Base-by-base conservation (phyloP, 2,113 vertebrate genomes). In the Corythaixoides concolor region DNA sequence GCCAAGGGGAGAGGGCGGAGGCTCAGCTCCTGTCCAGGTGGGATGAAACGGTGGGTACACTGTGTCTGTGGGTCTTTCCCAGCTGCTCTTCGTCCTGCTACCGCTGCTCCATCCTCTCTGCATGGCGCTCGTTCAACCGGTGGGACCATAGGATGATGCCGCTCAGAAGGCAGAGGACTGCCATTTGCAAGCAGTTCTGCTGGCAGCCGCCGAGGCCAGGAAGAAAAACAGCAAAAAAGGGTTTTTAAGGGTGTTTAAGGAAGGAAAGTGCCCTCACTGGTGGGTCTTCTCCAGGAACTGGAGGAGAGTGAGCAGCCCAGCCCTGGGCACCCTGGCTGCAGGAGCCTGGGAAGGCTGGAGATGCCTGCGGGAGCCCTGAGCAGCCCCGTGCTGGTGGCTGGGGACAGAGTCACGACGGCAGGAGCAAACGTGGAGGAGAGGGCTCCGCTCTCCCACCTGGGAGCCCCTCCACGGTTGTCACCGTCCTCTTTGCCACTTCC, bases 121-220 rank as follows among this genome's bases (percentile, higher is more conserved):
- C 86, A 11, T 26, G 49, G 89, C 72, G 24, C 4, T 92, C 28
- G 16, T 85, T 95, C 68, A 55, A 79, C 22, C 11, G 37, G 76
- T 52, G 63, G 94, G 92, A 43, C 92, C 32, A 67, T 92, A 90
- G 94, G 95, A 63, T 93, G 95, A 4, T 67, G 94, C 93, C 5
- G 8, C 80, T 94, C 77, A 39, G 92, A 86, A 96, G 89, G 69
- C 89, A 89, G 88, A 91, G 67, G 21, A 77, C 89, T 96, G 95
- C 66, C 80, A 81, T 95, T 97, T 92, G 62, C 89, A 87, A 87
- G 80, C 76, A 88, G 66, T 85, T 96, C 66, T 95, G 68, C 85
- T 95, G 91, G 94, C 94, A 92, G 43, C 87, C 35, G 30, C 84
- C 91, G 89, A 94, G 77, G 49, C 84, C 0, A 4, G 47, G 64